Base-by-base conservation (phyloP, 1,140 invertebrate species). In the Pogonomyrmex barbatus region DNA sequence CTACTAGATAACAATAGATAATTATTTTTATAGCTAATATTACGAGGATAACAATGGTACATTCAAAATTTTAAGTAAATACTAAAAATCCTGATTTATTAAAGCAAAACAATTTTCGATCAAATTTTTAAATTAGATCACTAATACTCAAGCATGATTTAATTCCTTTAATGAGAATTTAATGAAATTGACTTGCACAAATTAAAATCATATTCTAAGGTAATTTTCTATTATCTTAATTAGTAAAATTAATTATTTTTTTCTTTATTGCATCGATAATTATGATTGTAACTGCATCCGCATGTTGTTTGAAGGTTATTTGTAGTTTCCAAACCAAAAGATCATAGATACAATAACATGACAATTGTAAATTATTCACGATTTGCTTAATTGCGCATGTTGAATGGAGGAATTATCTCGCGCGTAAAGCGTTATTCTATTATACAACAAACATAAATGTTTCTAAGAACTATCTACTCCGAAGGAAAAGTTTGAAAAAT, bases 351-450 rank as follows among this genome's bases (percentile, higher is more conserved):
- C 30, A 17, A 6, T 17, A 65, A 65, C 76, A 30, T 36, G 60
- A 50, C 62, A 65, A 79, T 78, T n/a, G 45, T 79, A 67, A 39
- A 36, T 65, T 79, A 78, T 78, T 52, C 24, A 50, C 60, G 12
- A 65, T 50, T 47, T 65, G 47, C 47, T 79, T 30, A 24, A 47
- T 67, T 52, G 63, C 47, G 62, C n/a, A 79, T 8, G 9, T 24
- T 39, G 33, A 52, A 67, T 67, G n/a, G n/a, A 52, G 9, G 76
- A 50, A 14, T 52, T 52, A 52, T 39, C 33, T 67, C 45, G 24
- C 45, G 24, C 60, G 39, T 39, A 36, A 58, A n/a, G 52, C 42
- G 33, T 73, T 56, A 0, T 33, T 50, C 62, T 30, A 42, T 65
- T 65, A 63, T 62, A 10, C n/a, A 62, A 63, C 45, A 67, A 79